phyloP scores from a whole-genome alignment of 2,888 invertebrate genomes.

The Philopedon plagiatum region DNA sequence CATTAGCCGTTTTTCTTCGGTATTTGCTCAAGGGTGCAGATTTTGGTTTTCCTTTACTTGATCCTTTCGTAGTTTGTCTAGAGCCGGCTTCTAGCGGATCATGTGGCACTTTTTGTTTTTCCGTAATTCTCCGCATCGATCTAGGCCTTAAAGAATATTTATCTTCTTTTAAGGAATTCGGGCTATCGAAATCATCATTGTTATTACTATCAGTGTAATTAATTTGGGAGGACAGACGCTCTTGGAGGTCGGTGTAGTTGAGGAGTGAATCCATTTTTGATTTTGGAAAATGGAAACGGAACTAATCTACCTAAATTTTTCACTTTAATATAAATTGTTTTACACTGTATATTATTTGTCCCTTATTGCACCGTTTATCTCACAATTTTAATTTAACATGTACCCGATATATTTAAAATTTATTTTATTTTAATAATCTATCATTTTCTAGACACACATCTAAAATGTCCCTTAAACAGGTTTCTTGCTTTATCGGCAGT shows the following conservation, averaged over 20 bases:
- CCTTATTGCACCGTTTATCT: not conserved
- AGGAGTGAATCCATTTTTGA: constrained; percentile 44
- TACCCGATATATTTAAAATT: too few relatives aligned
- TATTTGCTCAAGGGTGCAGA: constrained; percentile 89
- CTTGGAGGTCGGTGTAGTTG: constrained; percentile 54
- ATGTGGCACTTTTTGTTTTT: constrained; percentile 61
- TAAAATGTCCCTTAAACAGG: not conserved
- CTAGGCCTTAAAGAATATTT: constrained; percentile 80
- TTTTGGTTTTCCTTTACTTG: constrained; percentile 73
- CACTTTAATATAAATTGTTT: not conserved
- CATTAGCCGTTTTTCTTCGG: constrained; percentile 91
- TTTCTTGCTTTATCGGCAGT: not conserved
- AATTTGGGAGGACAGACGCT: constrained; percentile 53
- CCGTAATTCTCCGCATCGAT: constrained; percentile 74
- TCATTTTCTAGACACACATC: too few relatives aligned
- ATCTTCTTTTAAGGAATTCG: constrained; percentile 65
- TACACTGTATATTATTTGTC: too few relatives aligned
- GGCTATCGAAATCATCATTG: constrained; percentile 64
- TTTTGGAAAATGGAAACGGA: too few relatives aligned
- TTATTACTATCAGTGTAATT: constrained; percentile 66
- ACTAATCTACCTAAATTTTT: too few relatives aligned
- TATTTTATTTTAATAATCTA: too few relatives aligned
- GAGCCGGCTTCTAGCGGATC: not conserved
- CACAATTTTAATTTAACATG: too few relatives aligned
- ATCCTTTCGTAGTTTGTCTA: constrained; percentile 40